phyloP scores from a whole-genome alignment of 2,888 invertebrate genomes.

The Trichopoda pennipes region DNA sequence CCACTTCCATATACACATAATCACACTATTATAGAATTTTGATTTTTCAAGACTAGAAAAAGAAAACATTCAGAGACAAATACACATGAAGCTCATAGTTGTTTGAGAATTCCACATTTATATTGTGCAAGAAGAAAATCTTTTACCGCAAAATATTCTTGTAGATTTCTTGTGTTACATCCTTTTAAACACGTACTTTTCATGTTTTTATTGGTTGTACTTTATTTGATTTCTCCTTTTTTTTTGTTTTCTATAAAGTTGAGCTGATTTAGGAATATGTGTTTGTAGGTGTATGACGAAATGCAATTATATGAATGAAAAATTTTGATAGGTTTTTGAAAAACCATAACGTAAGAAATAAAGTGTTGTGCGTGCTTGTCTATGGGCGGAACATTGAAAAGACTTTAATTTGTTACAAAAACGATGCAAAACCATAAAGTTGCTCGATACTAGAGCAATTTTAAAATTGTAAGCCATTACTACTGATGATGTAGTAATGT shows the following conservation, averaged over 20 bases:
- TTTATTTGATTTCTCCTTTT: constrained; percentile 42
- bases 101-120: constrained; percentile 55
- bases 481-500: background rate
- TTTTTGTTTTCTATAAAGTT: constrained; percentile 7
- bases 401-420: constrained; percentile 23
- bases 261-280: background rate
- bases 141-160: constrained; percentile 62
- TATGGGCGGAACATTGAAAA: constrained; percentile 34
- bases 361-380: constrained; percentile 19
- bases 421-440: constrained; percentile 6
- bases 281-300: constrained; percentile 13
- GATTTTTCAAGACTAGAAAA: constrained; percentile 46
- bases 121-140: constrained; percentile 57
- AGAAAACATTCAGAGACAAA: background rate
- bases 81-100: constrained; percentile 20
- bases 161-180: constrained; percentile 59
- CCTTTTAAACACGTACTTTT: constrained; percentile 62
- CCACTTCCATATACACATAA: constrained; percentile 58
- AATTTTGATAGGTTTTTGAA: constrained; percentile 59
- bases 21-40: constrained; percentile 58
- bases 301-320: constrained; percentile 63
- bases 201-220: constrained; percentile 57
- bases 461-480: background rate
- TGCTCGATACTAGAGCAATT: background rate
- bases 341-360: constrained; percentile 47